Evolutionary conservation across 2,888 invertebrate genomes (phyloP).

Genomic region (Polia nebulosa): DNA sequence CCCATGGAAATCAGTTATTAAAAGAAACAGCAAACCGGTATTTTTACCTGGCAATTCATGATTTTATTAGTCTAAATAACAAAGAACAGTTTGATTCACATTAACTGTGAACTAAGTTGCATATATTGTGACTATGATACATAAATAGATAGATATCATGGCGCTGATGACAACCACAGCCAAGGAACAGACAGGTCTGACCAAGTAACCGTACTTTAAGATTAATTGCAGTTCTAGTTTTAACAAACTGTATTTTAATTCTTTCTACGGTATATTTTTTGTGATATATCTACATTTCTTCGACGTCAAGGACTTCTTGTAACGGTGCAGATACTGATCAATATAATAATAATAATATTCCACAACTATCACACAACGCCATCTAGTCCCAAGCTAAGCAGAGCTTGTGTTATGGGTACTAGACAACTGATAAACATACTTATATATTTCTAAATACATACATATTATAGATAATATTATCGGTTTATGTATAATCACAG

Average conservation of each 20-base stretch:
- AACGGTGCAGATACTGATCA: no score
- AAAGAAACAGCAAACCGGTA: conserved; percentile 6
- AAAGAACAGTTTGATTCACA: not conserved
- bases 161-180: no score
- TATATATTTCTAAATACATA: no score
- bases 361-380: no score
- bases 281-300: not conserved
- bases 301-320: no score
- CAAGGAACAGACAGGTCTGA: not conserved
- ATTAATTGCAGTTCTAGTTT: conserved; percentile 1
- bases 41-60: conserved; percentile 13
- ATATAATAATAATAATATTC: no score
- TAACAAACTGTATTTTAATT: conserved; percentile 2
- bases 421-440: no score
- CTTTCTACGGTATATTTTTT: not conserved
- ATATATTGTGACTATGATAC: conserved; percentile 5
- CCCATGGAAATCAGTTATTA: conserved; percentile 10
- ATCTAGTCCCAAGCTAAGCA: no score
- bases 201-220: not conserved
- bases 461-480: no score
- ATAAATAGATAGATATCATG: no score
- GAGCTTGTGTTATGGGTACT: no score
- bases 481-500: no score
- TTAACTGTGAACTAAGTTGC: not conserved
- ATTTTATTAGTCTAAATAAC: not conserved